Percentiles rank a stretch among this genome's conserved stretches.
These are phyloP conservation scores for Drosophila virilis DNA, from an alignment of 1,140 invertebrate species.

Conservation along the genomic window DNA sequence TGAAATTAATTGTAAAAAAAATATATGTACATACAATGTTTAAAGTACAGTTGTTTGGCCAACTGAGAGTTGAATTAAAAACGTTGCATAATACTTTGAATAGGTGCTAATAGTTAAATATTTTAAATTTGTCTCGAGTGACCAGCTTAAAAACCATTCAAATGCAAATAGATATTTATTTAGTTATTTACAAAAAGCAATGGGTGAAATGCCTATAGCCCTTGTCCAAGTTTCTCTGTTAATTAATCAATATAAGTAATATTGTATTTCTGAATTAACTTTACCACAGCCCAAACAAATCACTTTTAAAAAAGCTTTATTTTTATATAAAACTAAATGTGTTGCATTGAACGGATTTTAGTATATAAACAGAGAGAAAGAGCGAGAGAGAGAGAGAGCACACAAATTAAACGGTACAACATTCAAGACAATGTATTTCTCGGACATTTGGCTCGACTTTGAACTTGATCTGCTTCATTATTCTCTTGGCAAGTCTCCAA, in stretches of 20 bases:
- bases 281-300: slow-evolving; percentile 3
- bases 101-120: not conserved
- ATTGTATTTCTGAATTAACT: not conserved
- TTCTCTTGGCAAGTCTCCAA: slow-evolving; percentile 9
- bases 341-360: slow-evolving; percentile 7
- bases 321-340: slow-evolving; percentile 5
- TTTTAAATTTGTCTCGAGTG: not conserved
- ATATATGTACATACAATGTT: too few relatives aligned
- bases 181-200: too few relatives aligned
- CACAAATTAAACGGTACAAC: not conserved
- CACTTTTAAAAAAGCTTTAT: slow-evolving; percentile 8
- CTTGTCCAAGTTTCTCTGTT: too few relatives aligned
- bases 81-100: not conserved
- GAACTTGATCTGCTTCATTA: slow-evolving; percentile 12
- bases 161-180: too few relatives aligned
- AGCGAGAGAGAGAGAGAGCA: not conserved
- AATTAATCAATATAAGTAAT: not conserved
- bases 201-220: too few relatives aligned
- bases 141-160: too few relatives aligned
- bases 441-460: slow-evolving; percentile 11
- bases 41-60: not conserved
- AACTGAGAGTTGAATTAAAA: not conserved
- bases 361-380: not conserved
- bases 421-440: not conserved
- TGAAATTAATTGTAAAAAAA: not conserved